These are phyloP conservation scores for Sthenelais limicola DNA, from an alignment of 2,888 invertebrate genomes.

Conservation along the genomic window DNA sequence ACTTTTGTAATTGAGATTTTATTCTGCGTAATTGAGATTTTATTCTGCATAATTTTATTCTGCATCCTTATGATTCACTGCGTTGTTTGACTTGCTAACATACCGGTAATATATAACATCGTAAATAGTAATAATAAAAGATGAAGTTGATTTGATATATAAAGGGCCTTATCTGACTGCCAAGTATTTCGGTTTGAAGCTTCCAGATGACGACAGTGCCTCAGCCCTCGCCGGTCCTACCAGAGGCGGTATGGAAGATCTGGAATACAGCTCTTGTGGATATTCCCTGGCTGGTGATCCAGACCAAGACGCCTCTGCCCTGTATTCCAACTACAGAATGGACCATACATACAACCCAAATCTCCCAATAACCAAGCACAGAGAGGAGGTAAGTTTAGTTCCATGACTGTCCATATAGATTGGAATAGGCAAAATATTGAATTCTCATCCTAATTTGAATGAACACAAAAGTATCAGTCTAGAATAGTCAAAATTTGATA, in stretches of 20 bases:
- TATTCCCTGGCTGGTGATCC: slow-evolving; percentile 56
- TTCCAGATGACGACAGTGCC: slow-evolving; percentile 6
- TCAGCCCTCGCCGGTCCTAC: background rate
- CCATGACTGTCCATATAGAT: too few relatives aligned
- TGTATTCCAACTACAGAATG: slow-evolving; percentile 65
- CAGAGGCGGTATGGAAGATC: slow-evolving; percentile 49
- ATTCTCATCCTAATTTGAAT: background rate
- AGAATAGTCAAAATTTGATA: too few relatives aligned
- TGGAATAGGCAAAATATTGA: background rate
- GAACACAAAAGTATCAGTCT: too few relatives aligned
- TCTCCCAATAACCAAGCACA: slow-evolving; percentile 61
- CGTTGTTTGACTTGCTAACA: too few relatives aligned
- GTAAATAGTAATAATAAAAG: too few relatives aligned
- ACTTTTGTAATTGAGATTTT: too few relatives aligned
- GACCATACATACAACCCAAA: slow-evolving; percentile 57
- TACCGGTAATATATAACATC: too few relatives aligned
- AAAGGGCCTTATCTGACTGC: too few relatives aligned
- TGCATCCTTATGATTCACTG: too few relatives aligned
- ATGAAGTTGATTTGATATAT: too few relatives aligned
- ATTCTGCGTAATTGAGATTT: too few relatives aligned
- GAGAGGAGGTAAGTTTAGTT: slow-evolving; percentile 60
- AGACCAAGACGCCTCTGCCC: slow-evolving; percentile 60
- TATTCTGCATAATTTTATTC: too few relatives aligned
- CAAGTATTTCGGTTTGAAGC: slow-evolving; percentile 1
- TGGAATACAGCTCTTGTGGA: slow-evolving; percentile 61